Evolutionary conservation across 2,797 vertebrate genomes (phyloP).

Genomic region (Benthosema pterotum): DNA sequence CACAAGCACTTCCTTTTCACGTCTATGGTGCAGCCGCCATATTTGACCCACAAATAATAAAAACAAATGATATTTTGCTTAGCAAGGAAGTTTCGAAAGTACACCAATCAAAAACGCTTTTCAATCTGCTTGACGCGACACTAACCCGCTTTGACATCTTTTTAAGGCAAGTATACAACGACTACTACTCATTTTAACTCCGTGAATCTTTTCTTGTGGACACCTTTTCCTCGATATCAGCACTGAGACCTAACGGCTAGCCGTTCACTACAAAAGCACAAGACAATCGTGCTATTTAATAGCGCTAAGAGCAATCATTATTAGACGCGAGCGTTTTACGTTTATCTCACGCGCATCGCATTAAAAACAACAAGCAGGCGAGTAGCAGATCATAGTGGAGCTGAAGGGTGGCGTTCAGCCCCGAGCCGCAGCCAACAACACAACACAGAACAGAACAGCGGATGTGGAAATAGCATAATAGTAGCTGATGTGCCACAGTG

Average conservation of each 20-base stretch:
- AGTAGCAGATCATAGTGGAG: background rate
- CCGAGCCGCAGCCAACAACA: background rate
- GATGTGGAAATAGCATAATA: constrained; percentile 14
- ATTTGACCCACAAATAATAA: constrained; percentile 35
- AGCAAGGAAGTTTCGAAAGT: constrained; percentile 28
- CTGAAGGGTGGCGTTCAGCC: background rate
- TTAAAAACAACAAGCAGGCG: too few relatives aligned
- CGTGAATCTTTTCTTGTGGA: background rate
- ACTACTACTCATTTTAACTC: background rate
- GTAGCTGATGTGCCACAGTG: constrained; percentile 2
- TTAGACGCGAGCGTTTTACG: background rate
- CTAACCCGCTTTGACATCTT: constrained; percentile 3
- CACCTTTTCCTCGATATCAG: background rate
- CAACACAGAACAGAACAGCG: background rate
- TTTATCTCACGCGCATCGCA: background rate
- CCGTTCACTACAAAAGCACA: constrained; percentile 3
- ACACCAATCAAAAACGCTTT: constrained; percentile 9
- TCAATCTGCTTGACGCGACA: background rate
- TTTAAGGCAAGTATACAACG: constrained; percentile 29
- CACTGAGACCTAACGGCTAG: background rate
- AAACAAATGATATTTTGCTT: constrained; percentile 32
- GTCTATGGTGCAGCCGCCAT: constrained; percentile 28
- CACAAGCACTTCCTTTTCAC: constrained; percentile 5
- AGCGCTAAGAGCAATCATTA: background rate
- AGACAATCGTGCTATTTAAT: background rate